These are phyloP conservation scores for Gryllus bimaculatus DNA, from an alignment of 1,140 invertebrate genomes.

Conservation along the genomic window DNA sequence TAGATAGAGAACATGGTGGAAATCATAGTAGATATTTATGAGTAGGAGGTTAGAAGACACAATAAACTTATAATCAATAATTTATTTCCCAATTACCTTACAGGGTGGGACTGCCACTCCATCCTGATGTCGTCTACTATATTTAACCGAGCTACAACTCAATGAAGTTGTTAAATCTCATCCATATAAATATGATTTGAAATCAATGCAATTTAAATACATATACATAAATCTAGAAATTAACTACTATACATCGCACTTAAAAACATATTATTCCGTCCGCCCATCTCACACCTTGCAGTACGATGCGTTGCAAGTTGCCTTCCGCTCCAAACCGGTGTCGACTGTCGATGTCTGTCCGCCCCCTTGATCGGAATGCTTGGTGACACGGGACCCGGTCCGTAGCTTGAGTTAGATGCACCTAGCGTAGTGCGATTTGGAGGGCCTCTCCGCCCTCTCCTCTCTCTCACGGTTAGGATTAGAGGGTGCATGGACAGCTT, in stretches of 20 bases:
- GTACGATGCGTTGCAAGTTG: not conserved
- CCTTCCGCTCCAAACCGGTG: not conserved
- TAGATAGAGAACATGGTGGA: too few relatives aligned
- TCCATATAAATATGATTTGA: not conserved
- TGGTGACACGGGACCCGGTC: not conserved
- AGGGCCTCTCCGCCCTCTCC: not conserved
- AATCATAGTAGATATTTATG: too few relatives aligned
- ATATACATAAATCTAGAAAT: not conserved
- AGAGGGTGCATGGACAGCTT: not conserved
- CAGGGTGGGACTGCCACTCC: not conserved
- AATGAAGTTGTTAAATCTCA: not conserved
- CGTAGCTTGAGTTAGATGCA: not conserved
- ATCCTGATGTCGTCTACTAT: not conserved
- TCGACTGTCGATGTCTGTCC: not conserved
- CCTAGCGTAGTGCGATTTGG: not conserved
- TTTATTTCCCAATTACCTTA: too few relatives aligned
- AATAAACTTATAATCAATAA: too few relatives aligned
- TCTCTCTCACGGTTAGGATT: not conserved
- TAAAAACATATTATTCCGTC: not conserved
- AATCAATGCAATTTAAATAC: not conserved
- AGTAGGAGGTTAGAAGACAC: too few relatives aligned
- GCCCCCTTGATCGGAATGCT: not conserved
- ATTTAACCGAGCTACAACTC: not conserved
- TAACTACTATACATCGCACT: not conserved
- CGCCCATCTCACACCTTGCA: not conserved